Percentiles rank a stretch among this genome's conserved stretches.
Evolutionary conservation across 2,113 vertebrate genomes (phyloP).

Genomic region (Ammodramus savannarum): DNA sequence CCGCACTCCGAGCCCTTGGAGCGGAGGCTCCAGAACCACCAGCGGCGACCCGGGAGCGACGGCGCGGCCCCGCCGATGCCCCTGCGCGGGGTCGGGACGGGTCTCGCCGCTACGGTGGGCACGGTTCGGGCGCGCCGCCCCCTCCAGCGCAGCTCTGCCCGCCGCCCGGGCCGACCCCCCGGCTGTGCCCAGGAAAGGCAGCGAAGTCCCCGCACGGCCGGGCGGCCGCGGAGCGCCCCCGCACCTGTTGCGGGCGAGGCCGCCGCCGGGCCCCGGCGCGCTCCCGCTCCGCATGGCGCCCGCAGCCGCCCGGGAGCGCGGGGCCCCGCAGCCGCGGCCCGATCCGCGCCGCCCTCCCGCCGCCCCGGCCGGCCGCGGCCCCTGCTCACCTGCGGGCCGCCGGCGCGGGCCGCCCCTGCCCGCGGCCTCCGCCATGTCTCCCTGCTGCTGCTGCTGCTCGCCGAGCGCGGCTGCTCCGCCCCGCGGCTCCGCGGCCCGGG

Average conservation of each 20-base stretch:
- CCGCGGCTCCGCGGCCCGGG: background rate
- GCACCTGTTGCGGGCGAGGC: slow-evolving; percentile 7
- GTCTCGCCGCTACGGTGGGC: background rate
- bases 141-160: no score
- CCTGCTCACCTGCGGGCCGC: background rate
- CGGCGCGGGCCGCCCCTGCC: background rate
- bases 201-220: background rate
- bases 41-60: background rate
- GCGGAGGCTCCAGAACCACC: background rate
- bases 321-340: no score
- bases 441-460: background rate
- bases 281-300: no score
- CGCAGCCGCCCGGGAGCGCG: no score
- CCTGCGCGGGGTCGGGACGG: background rate
- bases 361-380: background rate
- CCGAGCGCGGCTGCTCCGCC: background rate
- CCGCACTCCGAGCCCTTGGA: background rate
- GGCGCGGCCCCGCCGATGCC: background rate
- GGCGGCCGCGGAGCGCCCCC: background rate
- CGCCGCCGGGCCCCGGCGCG: background rate
- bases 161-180: background rate
- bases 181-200: background rate
- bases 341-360: background rate
- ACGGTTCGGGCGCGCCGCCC: background rate
- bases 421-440: background rate